phyloP scores from a whole-genome alignment of 2,113 vertebrate genomes.

The Onychorhynchus coronatus region DNA sequence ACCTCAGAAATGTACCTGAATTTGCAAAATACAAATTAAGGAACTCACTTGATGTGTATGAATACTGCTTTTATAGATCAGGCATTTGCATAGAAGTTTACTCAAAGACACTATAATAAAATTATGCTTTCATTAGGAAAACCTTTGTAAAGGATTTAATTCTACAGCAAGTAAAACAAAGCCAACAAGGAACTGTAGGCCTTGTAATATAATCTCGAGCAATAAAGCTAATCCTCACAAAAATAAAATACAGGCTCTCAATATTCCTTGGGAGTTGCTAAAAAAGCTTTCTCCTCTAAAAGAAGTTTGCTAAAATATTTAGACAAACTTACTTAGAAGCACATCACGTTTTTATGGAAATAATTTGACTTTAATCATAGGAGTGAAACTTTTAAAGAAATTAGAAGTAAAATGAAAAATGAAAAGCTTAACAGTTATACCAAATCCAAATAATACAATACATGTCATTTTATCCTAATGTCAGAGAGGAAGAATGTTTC shows the following conservation, averaged over 20 bases:
- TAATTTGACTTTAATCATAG: not conserved
- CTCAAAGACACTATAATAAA: not conserved
- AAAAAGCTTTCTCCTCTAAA: not conserved
- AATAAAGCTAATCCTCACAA: not conserved
- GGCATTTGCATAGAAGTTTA: not conserved
- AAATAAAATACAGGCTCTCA: not conserved
- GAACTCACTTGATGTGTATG: not conserved
- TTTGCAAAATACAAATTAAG: not conserved
- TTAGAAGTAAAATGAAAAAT: not conserved
- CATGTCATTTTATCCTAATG: not conserved
- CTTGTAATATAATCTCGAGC: not conserved
- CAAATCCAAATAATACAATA: not conserved
- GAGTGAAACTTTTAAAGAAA: not conserved
- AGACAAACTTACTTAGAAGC: not conserved
- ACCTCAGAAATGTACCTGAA: conserved; percentile 15
- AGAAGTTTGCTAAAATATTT: not conserved
- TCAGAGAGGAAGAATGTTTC: not conserved
- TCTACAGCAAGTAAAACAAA: not conserved
- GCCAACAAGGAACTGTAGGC: not conserved
- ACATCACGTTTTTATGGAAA: not conserved
- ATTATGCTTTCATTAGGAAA: not conserved
- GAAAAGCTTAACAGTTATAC: not conserved
- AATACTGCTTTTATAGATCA: not conserved
- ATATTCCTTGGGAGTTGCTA: not conserved
- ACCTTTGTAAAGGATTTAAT: not conserved